phyloP scores from a whole-genome alignment of 2,888 invertebrate species.

The Chloromyia formosa region DNA sequence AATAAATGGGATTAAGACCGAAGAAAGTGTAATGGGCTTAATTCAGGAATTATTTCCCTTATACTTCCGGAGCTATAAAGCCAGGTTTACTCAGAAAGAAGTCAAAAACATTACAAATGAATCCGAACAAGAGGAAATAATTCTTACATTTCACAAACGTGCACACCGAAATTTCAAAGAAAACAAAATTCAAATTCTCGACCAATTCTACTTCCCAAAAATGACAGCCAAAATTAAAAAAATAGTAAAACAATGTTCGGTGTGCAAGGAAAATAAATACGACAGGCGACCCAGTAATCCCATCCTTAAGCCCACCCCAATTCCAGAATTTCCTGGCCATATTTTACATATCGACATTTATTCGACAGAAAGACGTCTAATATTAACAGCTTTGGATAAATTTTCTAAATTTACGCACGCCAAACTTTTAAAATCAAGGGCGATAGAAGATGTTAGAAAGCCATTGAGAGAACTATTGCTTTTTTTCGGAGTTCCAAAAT shows the following conservation, averaged over 20 bases:
- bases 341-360: conserved; percentile 20
- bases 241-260: conserved; percentile 7
- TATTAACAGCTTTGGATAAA: conserved; percentile 45
- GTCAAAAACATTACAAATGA: background rate
- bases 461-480: conserved; percentile 32
- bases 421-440: conserved; percentile 34
- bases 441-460: conserved; percentile 34
- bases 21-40: conserved; percentile 13
- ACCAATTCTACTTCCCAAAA: conserved; percentile 32
- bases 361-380: conserved; percentile 5
- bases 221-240: conserved; percentile 26
- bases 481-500: conserved; percentile 33
- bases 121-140: background rate
- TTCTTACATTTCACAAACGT: background rate
- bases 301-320: conserved; percentile 16
- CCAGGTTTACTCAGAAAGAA: conserved; percentile 1
- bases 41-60: conserved; percentile 18
- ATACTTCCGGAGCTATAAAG: conserved; percentile 3
- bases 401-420: conserved; percentile 39
- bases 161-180: conserved; percentile 37
- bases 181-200: conserved; percentile 27
- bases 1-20: background rate
- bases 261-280: conserved; percentile 26
- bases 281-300: conserved; percentile 16
- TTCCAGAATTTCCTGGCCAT: conserved; percentile 27